Base-by-base conservation (phyloP, 2,797 vertebrate genomes). In the Sparus aurata region DNA sequence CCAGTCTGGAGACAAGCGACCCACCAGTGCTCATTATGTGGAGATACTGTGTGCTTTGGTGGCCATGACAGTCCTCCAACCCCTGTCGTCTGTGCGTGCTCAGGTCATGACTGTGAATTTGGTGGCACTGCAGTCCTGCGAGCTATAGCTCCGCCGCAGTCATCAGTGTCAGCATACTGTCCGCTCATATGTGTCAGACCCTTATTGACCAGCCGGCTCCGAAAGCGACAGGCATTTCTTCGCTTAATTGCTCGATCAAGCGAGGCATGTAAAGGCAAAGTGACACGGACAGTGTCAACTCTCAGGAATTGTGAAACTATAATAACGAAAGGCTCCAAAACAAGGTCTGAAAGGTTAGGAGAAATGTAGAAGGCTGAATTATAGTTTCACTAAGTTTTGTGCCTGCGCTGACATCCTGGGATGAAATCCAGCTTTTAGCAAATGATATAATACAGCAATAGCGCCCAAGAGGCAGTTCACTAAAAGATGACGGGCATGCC, bases 1-100 rank as follows among this genome's bases (percentile, higher is more conserved):
- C 82, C 78, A 79, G 77, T 82, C 60, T 73, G 34, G 85, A 89
- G 87, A 90, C 82, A 86, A 85, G 81, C 86, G 74, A 54, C 83
- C 84, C 87, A 89, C 80, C 89, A 85, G 69, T 76, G 80, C 91
- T 93, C 87, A 89, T 94, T 93, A 93, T 74, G 59, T 81, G 82
- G 69, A 85, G 79, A 83, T 61, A 65, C 74, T 20, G 53, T 67
- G 80, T 62, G 69, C 71, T 73, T 55, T 64, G 75, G 30, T 80
- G 85, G 79, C 83, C 82, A 50, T 88, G 90, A 89, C 89, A 90
- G 79, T 84, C 84, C 72, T 77, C 53, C 57, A 67, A 69, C 81
- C 76, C 75, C 79, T 50, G 4, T 58, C 79, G 77, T 90, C 71
- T 77, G 75, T 57, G 72, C 71, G 73, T 5, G 65, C 69, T 75